Evolutionary conservation across 2,797 vertebrate species (phyloP).

Genomic region (Adelosebastes latens): DNA sequence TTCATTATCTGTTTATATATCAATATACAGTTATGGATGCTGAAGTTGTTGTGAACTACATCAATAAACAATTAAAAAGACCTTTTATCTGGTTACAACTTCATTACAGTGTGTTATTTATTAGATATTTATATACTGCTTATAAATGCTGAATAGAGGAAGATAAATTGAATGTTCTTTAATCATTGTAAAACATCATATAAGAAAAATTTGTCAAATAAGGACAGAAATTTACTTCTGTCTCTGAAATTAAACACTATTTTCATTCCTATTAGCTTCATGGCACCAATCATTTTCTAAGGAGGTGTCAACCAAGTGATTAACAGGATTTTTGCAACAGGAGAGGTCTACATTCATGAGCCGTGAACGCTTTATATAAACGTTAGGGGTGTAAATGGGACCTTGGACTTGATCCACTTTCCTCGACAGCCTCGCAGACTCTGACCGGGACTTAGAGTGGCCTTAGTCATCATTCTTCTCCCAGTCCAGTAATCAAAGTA

Average conservation of each 20-base stretch:
- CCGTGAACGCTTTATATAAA: conserved; percentile 32
- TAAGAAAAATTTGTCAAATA: background rate
- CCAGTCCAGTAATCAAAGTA: conserved; percentile 66
- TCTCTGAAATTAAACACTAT: background rate
- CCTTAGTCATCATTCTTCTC: conserved; percentile 71
- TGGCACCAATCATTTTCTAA: background rate
- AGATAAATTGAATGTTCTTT: background rate
- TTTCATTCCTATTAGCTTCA: background rate
- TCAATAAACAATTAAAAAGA: background rate
- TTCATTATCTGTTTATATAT: background rate
- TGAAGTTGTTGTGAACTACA: background rate
- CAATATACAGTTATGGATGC: background rate
- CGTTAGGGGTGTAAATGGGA: conserved; percentile 27
- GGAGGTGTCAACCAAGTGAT: background rate
- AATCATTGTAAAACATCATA: background rate
- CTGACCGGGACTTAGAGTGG: conserved; percentile 41
- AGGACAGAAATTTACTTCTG: background rate
- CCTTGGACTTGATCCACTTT: conserved; percentile 53
- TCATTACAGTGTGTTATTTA: background rate
- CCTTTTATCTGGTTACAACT: background rate
- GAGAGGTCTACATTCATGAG: background rate
- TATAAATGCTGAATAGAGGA: background rate
- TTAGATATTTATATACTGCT: background rate
- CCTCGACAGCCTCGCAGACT: conserved; percentile 23
- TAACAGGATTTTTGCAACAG: conserved; percentile 4